Evolutionary conservation across 2,797 vertebrate species (phyloP).

Genomic region (Melanotaenia pygmaea): DNA sequence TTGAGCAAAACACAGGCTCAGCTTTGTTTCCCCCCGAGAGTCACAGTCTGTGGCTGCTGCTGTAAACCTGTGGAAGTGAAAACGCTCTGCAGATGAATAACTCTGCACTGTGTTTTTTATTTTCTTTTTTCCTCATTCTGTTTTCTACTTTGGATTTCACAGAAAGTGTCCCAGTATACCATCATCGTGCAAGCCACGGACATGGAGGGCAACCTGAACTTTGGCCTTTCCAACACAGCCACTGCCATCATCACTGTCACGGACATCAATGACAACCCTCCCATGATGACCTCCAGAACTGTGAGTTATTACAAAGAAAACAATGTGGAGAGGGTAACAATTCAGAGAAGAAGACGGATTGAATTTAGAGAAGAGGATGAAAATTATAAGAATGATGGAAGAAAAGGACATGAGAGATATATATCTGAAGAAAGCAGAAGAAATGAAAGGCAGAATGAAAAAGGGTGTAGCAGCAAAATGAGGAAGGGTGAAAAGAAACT

Average conservation of each 20-base stretch:
- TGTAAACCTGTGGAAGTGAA: slow-evolving; percentile 27
- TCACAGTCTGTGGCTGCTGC: slow-evolving; percentile 31
- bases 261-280: slow-evolving; percentile 96
- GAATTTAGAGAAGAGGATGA: slow-evolving; percentile 19
- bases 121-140: neutral
- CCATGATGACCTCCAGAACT: slow-evolving; percentile 90
- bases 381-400: slow-evolving; percentile 27
- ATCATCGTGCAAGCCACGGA: slow-evolving; percentile 95
- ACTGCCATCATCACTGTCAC: slow-evolving; percentile 93
- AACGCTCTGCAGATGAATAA: slow-evolving; percentile 54
- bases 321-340: slow-evolving; percentile 10
- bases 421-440: neutral
- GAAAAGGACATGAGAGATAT: slow-evolving; percentile 10
- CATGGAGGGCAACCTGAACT: slow-evolving; percentile 96
- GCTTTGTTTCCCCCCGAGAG: slow-evolving; percentile 39
- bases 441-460: slow-evolving; percentile 2
- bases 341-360: slow-evolving; percentile 6
- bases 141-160: slow-evolving; percentile 42
- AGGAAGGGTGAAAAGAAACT: slow-evolving; percentile 17
- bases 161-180: slow-evolving; percentile 96
- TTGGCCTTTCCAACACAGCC: slow-evolving; percentile 94
- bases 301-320: slow-evolving; percentile 80
- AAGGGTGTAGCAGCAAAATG: slow-evolving; percentile 2
- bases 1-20: slow-evolving; percentile 40
- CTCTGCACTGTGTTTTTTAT: slow-evolving; percentile 11